Base-by-base conservation (phyloP, 2,888 invertebrate genomes). In the Synanthedon andrenaeformis region DNA sequence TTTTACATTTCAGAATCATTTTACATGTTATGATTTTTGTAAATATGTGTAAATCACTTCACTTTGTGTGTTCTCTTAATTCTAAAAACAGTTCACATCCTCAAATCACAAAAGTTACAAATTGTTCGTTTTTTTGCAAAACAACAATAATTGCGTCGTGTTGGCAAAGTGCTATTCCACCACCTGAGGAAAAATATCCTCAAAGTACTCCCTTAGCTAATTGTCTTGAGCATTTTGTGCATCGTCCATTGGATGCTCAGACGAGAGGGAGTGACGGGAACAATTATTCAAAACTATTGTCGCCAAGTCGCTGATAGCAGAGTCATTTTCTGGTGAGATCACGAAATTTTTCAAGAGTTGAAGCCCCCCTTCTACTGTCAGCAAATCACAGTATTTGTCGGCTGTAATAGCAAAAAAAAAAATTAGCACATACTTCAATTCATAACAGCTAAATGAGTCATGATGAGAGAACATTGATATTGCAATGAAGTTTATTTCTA, bases 381-480 rank as follows among this genome's bases (percentile, higher is more conserved):
- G 92, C 69, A 98, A 89, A 58, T 90, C 88, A 79, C 98, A 98
- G 85, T 99, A 99, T 83, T 97, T 98, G 56, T 92, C 92, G 48
- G 97, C 97, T 97, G 80, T 23, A 45, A 45, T 45, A 12, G 13
- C 3, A 14, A 45, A n/a, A 45, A 45, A 45, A 11, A 45, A 45
- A 13, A 45, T 45, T 6, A 6, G 6, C n/a, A 14, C 45, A 45
- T 13, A 45, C n/a, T 45, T 13, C 45, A 45, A 45, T 19, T 19
- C 19, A 19, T 19, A 45, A 45, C 1, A 45, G 14, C n/a, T 28
- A 28, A 28, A 28, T 28, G 28, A 28, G 28, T 28, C 8, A 28
- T 28, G 28, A 8, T 0, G 28, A 28, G 28, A 8, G 28, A 28
- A 6, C 28, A 28, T 28, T 8, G 8, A 28, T 28, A 28, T 8